phyloP scores from a whole-genome alignment of 2,113 vertebrate species.

The Dinomys branickii region DNA sequence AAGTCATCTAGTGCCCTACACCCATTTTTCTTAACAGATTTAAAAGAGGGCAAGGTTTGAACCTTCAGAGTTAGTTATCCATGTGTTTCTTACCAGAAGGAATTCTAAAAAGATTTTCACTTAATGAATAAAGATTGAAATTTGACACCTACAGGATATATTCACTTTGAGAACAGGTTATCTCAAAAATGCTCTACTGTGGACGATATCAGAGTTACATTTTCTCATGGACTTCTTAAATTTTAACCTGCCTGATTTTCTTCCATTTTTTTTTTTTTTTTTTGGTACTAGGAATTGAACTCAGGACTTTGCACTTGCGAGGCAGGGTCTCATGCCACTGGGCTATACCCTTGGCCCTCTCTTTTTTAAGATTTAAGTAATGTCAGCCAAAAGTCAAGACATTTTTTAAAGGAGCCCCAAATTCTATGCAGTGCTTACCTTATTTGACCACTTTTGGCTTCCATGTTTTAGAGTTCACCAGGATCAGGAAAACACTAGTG shows the following conservation, averaged over 20 bases:
- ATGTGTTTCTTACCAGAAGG: conserved; percentile 1
- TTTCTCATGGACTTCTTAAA: not conserved
- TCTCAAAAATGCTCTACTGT: not conserved
- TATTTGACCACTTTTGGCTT: not conserved
- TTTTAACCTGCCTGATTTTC: not conserved
- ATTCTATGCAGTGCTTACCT: not conserved
- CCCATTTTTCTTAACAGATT: conserved; percentile 56
- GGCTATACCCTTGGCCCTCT: no score
- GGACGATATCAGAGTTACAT: not conserved
- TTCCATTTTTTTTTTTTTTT: no score
- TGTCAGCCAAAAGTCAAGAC: not conserved
- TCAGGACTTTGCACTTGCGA: no score
- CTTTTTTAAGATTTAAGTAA: not conserved
- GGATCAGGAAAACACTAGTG: not conserved
- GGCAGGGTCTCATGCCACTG: no score
- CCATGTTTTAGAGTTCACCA: not conserved
- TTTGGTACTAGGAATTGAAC: no score
- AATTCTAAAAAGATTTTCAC: not conserved
- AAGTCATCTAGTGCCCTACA: conserved; percentile 43
- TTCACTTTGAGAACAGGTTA: conserved; percentile 9
- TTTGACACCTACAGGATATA: conserved; percentile 1
- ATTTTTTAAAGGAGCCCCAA: not conserved
- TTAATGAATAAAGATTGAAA: conserved; percentile 43
- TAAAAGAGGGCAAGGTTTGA: conserved; percentile 36
- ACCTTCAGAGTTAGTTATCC: conserved; percentile 46